phyloP scores from a whole-genome alignment of 2,113 vertebrate species.

The Capricornis sumatraensis region DNA sequence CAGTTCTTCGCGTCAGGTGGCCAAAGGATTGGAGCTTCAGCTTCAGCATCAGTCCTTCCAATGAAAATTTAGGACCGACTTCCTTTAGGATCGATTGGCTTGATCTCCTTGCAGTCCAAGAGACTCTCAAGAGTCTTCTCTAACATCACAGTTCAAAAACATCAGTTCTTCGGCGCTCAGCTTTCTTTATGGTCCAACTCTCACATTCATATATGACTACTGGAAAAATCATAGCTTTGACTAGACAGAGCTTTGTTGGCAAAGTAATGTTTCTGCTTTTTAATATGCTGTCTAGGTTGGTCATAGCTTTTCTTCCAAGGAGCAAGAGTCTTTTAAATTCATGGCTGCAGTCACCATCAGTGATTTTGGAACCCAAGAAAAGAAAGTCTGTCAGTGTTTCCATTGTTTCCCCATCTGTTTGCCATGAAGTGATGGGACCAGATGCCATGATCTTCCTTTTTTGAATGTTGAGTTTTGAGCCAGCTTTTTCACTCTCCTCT shows the following conservation, averaged over 20 bases:
- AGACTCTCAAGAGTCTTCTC: background rate
- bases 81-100: background rate
- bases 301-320: background rate
- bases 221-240: background rate
- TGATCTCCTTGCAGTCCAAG: background rate
- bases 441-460: background rate
- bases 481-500: background rate
- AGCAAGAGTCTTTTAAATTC: background rate
- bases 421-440: background rate
- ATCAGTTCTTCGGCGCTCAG: background rate
- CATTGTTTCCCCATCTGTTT: background rate
- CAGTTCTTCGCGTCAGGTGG: background rate
- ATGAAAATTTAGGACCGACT: background rate
- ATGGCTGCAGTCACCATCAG: background rate
- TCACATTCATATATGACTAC: background rate
- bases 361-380: background rate
- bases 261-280: background rate
- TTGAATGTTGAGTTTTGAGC: background rate
- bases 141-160: background rate
- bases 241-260: background rate
- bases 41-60: background rate
- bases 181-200: background rate
- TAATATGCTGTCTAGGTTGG: background rate
- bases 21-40: background rate
- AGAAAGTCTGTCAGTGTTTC: background rate